phyloP scores from a whole-genome alignment of 2,113 vertebrate genomes.

The Cyphomyrus discorhynchus region DNA sequence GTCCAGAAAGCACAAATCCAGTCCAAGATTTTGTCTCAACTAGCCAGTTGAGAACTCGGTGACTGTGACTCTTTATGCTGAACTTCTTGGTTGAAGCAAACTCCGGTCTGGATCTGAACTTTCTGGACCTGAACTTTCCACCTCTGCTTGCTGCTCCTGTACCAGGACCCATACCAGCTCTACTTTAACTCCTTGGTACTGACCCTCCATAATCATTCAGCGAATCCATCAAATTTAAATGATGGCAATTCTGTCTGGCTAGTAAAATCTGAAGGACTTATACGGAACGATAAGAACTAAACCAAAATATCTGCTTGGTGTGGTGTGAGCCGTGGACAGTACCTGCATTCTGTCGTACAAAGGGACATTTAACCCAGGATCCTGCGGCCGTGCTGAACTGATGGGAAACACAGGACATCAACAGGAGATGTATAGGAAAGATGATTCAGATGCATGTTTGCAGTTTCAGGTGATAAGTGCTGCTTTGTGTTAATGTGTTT shows the following conservation, averaged over 20 bases:
- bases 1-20: background rate
- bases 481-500: background rate
- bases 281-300: background rate
- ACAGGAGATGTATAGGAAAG: background rate
- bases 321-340: background rate
- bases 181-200: background rate
- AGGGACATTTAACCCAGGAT: conserved; percentile 72
- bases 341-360: conserved; percentile 52
- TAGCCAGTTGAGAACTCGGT: background rate
- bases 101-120: background rate
- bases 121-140: background rate
- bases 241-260: background rate
- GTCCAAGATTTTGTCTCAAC: background rate
- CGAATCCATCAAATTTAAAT: background rate
- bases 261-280: no score
- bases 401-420: conserved; percentile 25
- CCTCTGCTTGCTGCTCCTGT: background rate
- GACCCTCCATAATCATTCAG: background rate
- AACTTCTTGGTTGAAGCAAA: background rate
- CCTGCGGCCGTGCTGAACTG: conserved; percentile 63
- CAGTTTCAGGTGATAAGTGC: background rate
- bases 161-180: background rate
- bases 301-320: background rate
- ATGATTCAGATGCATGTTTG: background rate
- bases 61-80: background rate